phyloP scores from a whole-genome alignment of 2,113 vertebrate genomes.

The Calidris pugnax region DNA sequence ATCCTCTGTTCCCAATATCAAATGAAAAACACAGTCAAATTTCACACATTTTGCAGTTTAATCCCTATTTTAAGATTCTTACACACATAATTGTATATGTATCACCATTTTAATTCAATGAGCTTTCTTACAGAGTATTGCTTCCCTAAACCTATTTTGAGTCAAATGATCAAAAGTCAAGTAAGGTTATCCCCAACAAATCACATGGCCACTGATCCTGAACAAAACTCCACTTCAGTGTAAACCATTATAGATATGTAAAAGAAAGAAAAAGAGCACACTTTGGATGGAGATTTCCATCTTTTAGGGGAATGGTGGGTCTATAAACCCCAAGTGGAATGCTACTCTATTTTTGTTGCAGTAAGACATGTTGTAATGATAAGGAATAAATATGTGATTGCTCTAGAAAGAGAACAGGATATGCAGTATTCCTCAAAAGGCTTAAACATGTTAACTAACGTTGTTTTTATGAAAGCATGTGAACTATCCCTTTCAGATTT shows the following conservation, averaged over 20 bases:
- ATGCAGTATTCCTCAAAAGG: not conserved
- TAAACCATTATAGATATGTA: not conserved
- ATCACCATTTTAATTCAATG: not conserved
- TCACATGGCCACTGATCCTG: not conserved
- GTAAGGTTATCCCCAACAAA: not conserved
- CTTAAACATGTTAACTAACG: not conserved
- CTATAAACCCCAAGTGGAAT: not conserved
- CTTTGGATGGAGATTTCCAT: not conserved
- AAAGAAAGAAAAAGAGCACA: not conserved
- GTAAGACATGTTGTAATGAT: not conserved
- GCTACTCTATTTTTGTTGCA: not conserved
- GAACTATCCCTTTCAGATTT: not conserved
- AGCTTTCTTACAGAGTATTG: not conserved
- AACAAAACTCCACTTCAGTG: not conserved
- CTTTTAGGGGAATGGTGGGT: not conserved
- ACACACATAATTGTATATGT: not conserved
- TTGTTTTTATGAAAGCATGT: not conserved
- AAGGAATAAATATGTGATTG: not conserved
- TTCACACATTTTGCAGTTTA: not conserved
- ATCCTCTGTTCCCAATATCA: not conserved
- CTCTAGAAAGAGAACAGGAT: not conserved
- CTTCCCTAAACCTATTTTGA: not conserved
- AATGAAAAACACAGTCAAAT: not conserved
- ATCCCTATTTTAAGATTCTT: not conserved
- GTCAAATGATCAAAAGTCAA: not conserved